Conservation (phyloP, 2,113 vertebrate genomes). For the Neodon shergylaensis region DNA sequence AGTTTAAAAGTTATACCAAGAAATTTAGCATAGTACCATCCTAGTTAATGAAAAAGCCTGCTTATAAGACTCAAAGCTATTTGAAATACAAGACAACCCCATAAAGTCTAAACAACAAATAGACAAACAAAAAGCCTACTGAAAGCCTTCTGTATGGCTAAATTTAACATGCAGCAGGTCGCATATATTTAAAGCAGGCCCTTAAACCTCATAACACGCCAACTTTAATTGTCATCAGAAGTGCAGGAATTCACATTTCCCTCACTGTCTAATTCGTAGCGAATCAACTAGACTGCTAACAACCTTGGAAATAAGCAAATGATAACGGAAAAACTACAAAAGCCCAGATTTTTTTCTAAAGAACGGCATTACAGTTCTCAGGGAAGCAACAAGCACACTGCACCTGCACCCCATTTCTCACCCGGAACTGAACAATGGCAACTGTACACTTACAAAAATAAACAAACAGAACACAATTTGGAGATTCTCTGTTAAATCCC, state of each 20-base stretch:
- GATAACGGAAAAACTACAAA: background rate
- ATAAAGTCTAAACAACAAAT: background rate
- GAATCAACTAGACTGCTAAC: conserved; percentile 2
- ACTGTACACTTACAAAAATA: background rate
- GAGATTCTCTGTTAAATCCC: conserved; percentile 5
- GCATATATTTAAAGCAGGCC: background rate
- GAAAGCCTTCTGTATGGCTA: background rate
- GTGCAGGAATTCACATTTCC: background rate
- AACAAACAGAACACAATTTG: background rate
- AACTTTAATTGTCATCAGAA: conserved; percentile 20
- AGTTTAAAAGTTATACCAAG: conserved; percentile 22
- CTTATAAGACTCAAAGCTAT: conserved; percentile 16
- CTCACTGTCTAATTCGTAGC: background rate
- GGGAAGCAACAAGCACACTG: background rate
- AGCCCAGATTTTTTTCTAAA: background rate
- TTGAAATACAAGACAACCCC: conserved; percentile 37
- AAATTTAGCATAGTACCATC: background rate
- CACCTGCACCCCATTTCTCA: background rate
- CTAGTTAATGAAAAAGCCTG: background rate
- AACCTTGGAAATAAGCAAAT: conserved; percentile 14
- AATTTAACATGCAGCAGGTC: background rate
- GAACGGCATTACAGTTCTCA: background rate
- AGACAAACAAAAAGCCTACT: background rate
- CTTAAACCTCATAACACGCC: conserved; percentile 25
- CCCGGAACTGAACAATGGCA: background rate